Evolutionary conservation across 2,797 vertebrate genomes (phyloP), one percentile per base, ranked within the genome.

Genomic region (Lacerta agilis): DNA sequence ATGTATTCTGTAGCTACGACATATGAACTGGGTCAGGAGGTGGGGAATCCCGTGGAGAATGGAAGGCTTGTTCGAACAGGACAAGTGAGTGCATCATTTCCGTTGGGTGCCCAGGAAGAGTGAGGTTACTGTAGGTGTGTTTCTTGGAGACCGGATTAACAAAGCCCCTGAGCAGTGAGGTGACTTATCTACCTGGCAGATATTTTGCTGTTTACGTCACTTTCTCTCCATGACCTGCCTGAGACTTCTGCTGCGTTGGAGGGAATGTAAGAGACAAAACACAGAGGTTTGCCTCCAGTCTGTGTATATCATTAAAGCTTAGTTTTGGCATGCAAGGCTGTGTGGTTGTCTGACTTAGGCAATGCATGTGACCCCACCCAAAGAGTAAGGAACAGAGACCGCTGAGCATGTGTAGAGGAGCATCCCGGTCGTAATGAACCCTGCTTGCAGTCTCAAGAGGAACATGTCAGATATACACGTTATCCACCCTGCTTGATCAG

Each of bases 21-120:
- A 33, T 61, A 89, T 64, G 15, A 87, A 36, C 49, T 75, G 8
- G 64, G 79, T 90, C 3, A 27, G 0, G 0, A 2, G 33, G 38
- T 85, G 87, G 81, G 80, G 23, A 87, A 80, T 61, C 33, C 11
- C 15, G 8, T 55, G 33, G 71, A 82, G 20, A 73, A 38, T 49
- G 43, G 43, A 0, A 75, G 67, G 55, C 29, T 67, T 89, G 83
- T 82, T 67, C 73, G 82, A 38, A 79, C 83, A 78, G 87, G 83
- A 88, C n/a, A 81, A 27, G 76, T 7, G 11, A 79, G 75, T 82
- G 29, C 75, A 71, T 86, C 64, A 61, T 73, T 91, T 79, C 81
- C 85, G 18, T 15, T 1, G 4, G 76, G 9, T 41, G 38, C 71
- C 25, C 75, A 5, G 45, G 3, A 20, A 36, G 36, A 79, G 86